Evolutionary conservation across 2,797 vertebrate species (phyloP).

Genomic region (Cossypha dichroa): DNA sequence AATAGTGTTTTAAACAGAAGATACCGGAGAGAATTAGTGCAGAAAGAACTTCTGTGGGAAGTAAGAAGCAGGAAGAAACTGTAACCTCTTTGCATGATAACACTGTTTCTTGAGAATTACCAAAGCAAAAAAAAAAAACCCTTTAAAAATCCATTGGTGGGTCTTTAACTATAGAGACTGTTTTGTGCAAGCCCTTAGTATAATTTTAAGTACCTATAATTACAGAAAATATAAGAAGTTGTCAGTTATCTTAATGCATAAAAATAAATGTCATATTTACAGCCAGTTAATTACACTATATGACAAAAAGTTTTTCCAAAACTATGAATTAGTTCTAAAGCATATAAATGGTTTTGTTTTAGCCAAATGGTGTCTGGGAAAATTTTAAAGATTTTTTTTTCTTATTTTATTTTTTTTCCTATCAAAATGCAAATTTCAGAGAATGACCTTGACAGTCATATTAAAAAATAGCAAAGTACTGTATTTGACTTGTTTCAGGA

Average conservation of each 20-base stretch:
- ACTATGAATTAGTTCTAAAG: not conserved
- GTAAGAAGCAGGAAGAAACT: not conserved
- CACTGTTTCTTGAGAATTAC: not conserved
- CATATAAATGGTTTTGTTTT: not conserved
- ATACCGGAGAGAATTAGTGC: not conserved
- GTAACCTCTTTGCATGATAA: not conserved
- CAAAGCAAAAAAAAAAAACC: not conserved
- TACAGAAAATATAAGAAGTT: not conserved
- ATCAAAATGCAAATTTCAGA: constrained; percentile 13
- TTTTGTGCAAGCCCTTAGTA: not conserved
- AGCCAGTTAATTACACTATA: not conserved
- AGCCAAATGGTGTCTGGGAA: not conserved
- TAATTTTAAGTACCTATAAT: not conserved
- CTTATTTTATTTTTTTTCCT: not conserved
- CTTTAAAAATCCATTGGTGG: not conserved
- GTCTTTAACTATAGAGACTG: not conserved
- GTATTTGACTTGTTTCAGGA: constrained; percentile 37
- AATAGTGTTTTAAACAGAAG: not conserved
- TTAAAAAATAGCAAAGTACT: constrained; percentile 47
- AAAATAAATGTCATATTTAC: not conserved
- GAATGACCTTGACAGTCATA: constrained; percentile 11
- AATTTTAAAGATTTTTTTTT: not conserved
- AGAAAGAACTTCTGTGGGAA: not conserved
- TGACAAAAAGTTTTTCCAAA: not conserved
- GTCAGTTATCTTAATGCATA: not conserved